Evolutionary conservation across 2,888 invertebrate genomes (phyloP), one percentile per base, ranked within the genome.

Genomic region (Drosophila colorata): DNA sequence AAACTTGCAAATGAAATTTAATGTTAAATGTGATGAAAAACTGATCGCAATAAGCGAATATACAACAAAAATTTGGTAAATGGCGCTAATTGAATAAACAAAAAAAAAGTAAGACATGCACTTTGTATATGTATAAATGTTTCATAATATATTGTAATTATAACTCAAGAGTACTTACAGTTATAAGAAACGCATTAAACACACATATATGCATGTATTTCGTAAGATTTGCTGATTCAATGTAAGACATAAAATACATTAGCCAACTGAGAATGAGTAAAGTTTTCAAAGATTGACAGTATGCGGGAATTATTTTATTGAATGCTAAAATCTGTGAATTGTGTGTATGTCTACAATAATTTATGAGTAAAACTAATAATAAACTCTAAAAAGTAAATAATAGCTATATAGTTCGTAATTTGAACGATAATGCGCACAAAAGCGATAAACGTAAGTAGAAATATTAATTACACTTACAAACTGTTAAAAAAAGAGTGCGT

Each of bases 331-430:
- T 68, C 57, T 67, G 66, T 68, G 68, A 74, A 69, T 48, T 75
- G 65, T 66, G 55, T 74, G 49, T 64, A 48, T 74, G 71, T 67
- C 74, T 86, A 80, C 60, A 86, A 81, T 85, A 85, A 76, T 74
- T 74, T 82, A 81, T 67, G 67, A 58, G 41, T 76, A 79, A 57
- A 65, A 65, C 43, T 76, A 71, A 67, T 74, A 77, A 84, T 80
- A 84, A 71, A 75, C 49, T 64, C 51, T 52, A 65, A 63, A 56
- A 58, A 69, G 60, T 56, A 65, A 52, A 59, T 64, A 60, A 56
- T 23, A 38, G 8, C 49, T 48, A 53, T 14, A 20, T 14, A 33
- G n/a, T 18, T 48, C 13, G 28, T 33, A 43, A 38, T 28, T 51
- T 9, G 48, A 67, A 48, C 31, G n/a, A 41, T 53, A 51, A 67